Evolutionary conservation across 2,797 vertebrate genomes (phyloP), one percentile per base, ranked within the genome.

Genomic region (Sternotherus odoratus): DNA sequence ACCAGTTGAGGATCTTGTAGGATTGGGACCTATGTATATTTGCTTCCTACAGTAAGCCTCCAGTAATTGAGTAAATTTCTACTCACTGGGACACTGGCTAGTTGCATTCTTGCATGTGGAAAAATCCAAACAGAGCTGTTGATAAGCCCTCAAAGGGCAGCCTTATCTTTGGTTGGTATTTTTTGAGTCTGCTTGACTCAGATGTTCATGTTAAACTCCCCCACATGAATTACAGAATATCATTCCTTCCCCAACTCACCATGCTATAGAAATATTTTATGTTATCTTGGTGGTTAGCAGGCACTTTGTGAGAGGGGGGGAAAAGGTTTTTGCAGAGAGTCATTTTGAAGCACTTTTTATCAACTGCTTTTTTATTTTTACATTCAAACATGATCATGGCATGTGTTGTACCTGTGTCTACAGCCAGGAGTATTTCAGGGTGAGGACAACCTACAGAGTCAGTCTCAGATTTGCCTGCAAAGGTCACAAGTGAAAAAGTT

Each of bases 321-420:
- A 88, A 69, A 79, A 79, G 60, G n/a, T 5, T 79, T 51, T 74
- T 54, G 51, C 77, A 82, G 24, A 80, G 80, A 79, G 85, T 85
- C 82, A 63, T 88, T 92, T 94, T 82, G 92, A 97, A 96, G 94
- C 3, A 36, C 95, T 95, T 96, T 96, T 91, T 86, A 72, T 94
- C 77, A 80, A 83, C 85, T 95, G 43, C 39, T 92, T 85, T 48
- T 97, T 94, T 95, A 90, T 94, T 95, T 93, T 91, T 89, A 66
- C 54, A 82, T 30, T 90, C 81, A 74, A 93, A 79, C 9, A 77
- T 79, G 49, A 33, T 69, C 43, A 50, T 51, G 91, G 85, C 74
- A 51, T 95, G 69, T n/a, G 84, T 92, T 95, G 77, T 79, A 86
- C 93, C 94, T 83, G 63, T n/a, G 63, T 79, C 91, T 91, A 30